These are phyloP conservation scores for Prosapia bicincta DNA, from an alignment of 2,888 invertebrate species.

Conservation along the genomic window DNA sequence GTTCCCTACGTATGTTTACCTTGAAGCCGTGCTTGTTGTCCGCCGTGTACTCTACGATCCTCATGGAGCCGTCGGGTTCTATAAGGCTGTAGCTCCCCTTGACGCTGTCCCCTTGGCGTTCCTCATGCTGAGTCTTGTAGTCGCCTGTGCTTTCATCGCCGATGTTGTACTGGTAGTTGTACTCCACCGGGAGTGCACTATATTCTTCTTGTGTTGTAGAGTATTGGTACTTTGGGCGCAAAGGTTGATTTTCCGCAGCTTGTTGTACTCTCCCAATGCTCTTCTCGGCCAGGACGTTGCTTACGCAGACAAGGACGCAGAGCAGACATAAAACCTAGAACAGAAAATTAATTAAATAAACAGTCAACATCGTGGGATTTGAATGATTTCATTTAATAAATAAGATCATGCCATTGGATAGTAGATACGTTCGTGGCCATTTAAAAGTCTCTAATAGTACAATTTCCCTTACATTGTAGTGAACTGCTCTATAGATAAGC, in stretches of 20 bases:
- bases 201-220: not conserved
- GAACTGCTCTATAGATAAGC: too few relatives aligned
- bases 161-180: conserved; percentile 69
- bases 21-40: not conserved
- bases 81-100: conserved; percentile 53
- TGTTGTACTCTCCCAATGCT: not conserved
- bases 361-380: too few relatives aligned
- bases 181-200: conserved; percentile 44
- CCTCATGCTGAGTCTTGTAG: conserved; percentile 67
- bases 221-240: not conserved
- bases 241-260: not conserved
- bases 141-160: conserved; percentile 71
- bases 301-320: not conserved
- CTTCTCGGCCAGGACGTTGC: not conserved
- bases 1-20: not conserved
- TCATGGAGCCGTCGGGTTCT: conserved; percentile 69
- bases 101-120: conserved; percentile 68
- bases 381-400: too few relatives aligned
- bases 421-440: too few relatives aligned
- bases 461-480: too few relatives aligned
- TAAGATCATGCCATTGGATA: too few relatives aligned
- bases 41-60: conserved; percentile 49
- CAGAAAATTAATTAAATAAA: too few relatives aligned
- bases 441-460: too few relatives aligned
- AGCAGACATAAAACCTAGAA: not conserved